Base-by-base conservation (phyloP, 1,140 invertebrate species). In the Anthonomus grandis region DNA sequence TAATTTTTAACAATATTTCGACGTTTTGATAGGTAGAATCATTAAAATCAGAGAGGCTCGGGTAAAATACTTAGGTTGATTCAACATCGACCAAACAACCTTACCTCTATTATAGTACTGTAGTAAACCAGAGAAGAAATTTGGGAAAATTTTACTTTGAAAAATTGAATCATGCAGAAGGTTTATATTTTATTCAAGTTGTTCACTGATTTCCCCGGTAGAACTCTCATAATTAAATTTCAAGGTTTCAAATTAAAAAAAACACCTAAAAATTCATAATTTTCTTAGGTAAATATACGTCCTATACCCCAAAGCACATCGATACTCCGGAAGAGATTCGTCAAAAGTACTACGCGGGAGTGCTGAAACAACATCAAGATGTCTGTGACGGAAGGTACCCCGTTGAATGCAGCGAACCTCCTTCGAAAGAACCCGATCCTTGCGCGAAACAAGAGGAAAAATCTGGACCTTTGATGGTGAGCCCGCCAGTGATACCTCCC, bases 261-360 rank as follows among this genome's bases (percentile, higher is more conserved):
- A 19, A 13, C n/a, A n/a, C 31, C 23, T 18, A 18, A 24, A 55
- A 10, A 55, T 48, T 22, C 15, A 34, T 34, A 25, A 50, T 36
- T 36, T 49, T 58, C 57, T 49, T 23, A 64, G 63, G 54, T 2
- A 46, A 64, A 52, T 59, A 59, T 17, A 45, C 60, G 5, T 59
- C 53, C 5, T 66, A 64, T 39, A 68, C 68, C 10, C 70, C 70
- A 27, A 71, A 71, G 53, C 70, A 71, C 25, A 64, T 71, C 27
- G 70, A 71, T 38, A 71, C 70, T 2, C 65, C 67, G 1, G 67
- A 68, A 63, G 70, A 71, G 60, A 64, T 63, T 3, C 31, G 61
- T 10, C 31, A 69, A 38, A 71, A 71, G 49, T 66, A 71, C 47
- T 71, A 71, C 27, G 63, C 67, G 12, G 52, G 60, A 15, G 63